These are phyloP conservation scores for Lepus timidus DNA, from an alignment of 2,113 vertebrate species.

Conservation along the genomic window DNA sequence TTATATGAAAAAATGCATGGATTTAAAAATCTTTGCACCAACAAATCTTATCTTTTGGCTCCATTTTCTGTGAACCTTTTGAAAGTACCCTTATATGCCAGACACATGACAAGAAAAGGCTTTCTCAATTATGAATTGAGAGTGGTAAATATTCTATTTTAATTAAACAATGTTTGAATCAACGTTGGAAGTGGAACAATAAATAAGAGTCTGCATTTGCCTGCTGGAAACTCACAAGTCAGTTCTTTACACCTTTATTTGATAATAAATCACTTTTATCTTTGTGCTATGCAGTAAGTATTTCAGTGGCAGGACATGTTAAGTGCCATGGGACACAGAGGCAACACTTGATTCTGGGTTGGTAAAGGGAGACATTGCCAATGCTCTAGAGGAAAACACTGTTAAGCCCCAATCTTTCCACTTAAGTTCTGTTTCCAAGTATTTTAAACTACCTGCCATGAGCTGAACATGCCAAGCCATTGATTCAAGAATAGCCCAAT, in stretches of 20 bases:
- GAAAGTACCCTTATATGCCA: no score
- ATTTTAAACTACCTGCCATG: background rate
- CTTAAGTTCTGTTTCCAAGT: background rate
- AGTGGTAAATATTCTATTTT: background rate
- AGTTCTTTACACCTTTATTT: constrained; percentile 44
- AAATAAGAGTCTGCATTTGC: background rate
- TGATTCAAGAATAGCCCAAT: background rate
- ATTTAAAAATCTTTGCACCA: no score
- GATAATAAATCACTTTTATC: background rate
- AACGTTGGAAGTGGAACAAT: background rate
- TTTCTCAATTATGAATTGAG: background rate
- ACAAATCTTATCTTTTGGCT: no score
- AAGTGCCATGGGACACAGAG: background rate
- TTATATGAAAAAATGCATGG: no score
- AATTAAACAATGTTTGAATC: background rate
- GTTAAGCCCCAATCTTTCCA: background rate
- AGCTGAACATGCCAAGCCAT: background rate
- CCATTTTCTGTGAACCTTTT: no score
- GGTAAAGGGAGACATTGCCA: background rate
- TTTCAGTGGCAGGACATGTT: background rate
- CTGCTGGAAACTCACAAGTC: background rate
- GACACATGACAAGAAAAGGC: background rate
- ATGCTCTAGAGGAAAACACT: background rate
- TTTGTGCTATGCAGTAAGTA: background rate
- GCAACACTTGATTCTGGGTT: background rate